These are phyloP conservation scores for Teleogryllus oceanicus DNA, from an alignment of 2,888 invertebrate species.

Conservation along the genomic window DNA sequence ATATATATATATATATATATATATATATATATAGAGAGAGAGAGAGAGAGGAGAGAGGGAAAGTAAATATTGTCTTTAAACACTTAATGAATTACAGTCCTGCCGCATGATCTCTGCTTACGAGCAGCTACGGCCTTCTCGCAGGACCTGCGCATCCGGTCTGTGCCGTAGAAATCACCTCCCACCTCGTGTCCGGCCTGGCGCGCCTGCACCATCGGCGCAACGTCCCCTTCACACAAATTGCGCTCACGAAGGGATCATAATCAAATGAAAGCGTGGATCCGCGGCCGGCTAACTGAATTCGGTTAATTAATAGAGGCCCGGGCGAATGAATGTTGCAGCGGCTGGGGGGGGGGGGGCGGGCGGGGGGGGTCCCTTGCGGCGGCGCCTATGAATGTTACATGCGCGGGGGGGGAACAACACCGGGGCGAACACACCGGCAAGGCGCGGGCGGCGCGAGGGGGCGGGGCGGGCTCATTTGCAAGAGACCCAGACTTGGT, in stretches of 20 bases:
- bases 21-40: no score
- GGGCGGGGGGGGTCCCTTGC: not conserved
- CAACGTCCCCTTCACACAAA: not conserved
- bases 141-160: no score
- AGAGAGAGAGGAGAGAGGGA: no score
- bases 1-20: no score
- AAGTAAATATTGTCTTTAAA: no score
- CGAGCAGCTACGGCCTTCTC: no score
- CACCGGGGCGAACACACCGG: not conserved
- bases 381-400: not conserved
- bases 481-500: constrained; percentile 18
- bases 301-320: constrained; percentile 1
- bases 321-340: not conserved
- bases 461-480: not conserved
- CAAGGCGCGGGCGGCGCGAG: not conserved
- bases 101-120: no score
- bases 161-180: no score
- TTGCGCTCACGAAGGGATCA: not conserved
- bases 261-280: not conserved
- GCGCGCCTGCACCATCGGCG: not conserved
- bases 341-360: not conserved
- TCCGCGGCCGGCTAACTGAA: not conserved
- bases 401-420: not conserved
- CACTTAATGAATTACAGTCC: no score
- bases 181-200: no score